These are phyloP conservation scores for Pseudococcus jackbeardsleyi DNA, from an alignment of 2,888 invertebrate species.

Conservation along the genomic window DNA sequence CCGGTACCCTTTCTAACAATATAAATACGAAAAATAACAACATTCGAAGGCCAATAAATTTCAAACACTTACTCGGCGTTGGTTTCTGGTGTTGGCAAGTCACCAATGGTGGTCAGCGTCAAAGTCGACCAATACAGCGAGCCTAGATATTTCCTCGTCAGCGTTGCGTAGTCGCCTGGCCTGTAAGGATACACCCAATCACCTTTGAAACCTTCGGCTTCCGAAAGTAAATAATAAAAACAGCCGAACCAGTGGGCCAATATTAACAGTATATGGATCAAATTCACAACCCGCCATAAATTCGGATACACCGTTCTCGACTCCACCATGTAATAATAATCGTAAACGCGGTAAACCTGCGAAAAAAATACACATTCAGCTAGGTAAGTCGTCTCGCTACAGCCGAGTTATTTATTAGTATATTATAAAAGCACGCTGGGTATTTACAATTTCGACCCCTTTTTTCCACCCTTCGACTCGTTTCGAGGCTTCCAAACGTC, in stretches of 20 bases:
- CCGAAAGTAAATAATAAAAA: conserved; percentile 94
- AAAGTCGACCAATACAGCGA: conserved; percentile 97
- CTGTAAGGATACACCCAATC: conserved; percentile 92
- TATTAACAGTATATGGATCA: conserved; percentile 93
- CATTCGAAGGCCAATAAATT: conserved; percentile 37
- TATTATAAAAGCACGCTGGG: background rate
- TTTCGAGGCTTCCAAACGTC: background rate
- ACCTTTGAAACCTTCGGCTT: conserved; percentile 84
- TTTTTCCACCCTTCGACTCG: background rate
- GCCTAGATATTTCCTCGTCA: conserved; percentile 92
- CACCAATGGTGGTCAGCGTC: conserved; percentile 95
- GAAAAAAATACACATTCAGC: conserved; percentile 67
- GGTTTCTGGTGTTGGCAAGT: conserved; percentile 94
- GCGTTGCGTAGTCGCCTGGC: conserved; percentile 88
- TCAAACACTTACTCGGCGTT: conserved; percentile 90
- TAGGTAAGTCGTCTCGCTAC: background rate
- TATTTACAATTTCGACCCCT: too few relatives aligned
- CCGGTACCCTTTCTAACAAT: too few relatives aligned
- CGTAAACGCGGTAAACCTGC: conserved; percentile 91
- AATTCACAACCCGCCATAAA: conserved; percentile 94
- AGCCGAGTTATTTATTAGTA: conserved; percentile 3
- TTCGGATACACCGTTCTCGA: conserved; percentile 96
- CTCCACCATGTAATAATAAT: conserved; percentile 96
- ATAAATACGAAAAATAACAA: background rate
- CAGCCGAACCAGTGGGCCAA: conserved; percentile 98